Evolutionary conservation across 2,113 vertebrate species (phyloP).

Genomic region (Willisornis vidua): DNA sequence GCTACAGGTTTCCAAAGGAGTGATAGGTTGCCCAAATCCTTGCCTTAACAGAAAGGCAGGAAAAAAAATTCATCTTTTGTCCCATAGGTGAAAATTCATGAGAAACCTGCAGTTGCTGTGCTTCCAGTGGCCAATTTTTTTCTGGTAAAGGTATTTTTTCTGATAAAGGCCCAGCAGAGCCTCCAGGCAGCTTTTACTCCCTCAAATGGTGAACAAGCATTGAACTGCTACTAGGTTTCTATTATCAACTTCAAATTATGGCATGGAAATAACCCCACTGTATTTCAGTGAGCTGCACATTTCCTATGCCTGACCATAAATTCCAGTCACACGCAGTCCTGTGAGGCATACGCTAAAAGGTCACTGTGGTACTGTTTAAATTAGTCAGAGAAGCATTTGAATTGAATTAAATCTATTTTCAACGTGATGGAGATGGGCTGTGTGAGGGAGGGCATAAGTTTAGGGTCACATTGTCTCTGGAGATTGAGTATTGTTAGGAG

Average conservation of each 20-base stretch:
- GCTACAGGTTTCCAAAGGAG: not conserved
- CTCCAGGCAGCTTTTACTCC: constrained; percentile 3
- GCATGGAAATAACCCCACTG: not conserved
- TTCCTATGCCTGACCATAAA: constrained; percentile 56
- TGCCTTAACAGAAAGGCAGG: not conserved
- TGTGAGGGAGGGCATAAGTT: not conserved
- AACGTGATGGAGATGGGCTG: not conserved
- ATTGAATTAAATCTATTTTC: constrained; percentile 28
- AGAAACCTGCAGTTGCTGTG: not conserved
- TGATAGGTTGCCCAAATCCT: not conserved
- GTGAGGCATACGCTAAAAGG: constrained; percentile 58
- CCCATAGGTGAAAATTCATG: not conserved
- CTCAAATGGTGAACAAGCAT: constrained; percentile 30
- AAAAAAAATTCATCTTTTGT: not conserved
- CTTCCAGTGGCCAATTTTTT: constrained; percentile 17
- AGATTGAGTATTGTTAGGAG: not conserved
- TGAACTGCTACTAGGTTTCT: constrained; percentile 24
- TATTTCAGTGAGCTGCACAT: constrained; percentile 42
- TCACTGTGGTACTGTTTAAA: constrained; percentile 61
- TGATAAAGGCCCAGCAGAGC: not conserved
- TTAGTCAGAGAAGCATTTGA: constrained; percentile 37
- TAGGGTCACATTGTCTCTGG: not conserved
- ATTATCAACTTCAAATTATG: constrained; percentile 36
- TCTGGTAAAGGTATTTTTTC: not conserved
- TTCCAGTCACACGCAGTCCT: not conserved